phyloP scores from a whole-genome alignment of 2,888 invertebrate genomes.

The Balanococcus diminutus region DNA sequence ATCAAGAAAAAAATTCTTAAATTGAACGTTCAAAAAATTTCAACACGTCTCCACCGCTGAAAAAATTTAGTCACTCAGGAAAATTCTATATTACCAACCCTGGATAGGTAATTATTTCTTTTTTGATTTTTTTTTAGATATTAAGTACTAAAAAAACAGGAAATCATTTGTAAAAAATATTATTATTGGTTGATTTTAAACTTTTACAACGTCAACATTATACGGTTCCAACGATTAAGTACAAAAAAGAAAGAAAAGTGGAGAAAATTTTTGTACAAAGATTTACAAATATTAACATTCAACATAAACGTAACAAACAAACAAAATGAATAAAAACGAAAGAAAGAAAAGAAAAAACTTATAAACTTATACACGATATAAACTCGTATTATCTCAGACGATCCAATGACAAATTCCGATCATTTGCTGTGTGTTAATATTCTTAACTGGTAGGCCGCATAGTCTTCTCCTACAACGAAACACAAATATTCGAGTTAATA shows the following conservation, averaged over 20 bases:
- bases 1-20: no score
- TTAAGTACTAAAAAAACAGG: no score
- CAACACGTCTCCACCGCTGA: no score
- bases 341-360: background rate
- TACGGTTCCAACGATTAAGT: conserved; percentile 14
- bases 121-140: no score
- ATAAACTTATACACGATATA: background rate
- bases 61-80: no score
- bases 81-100: no score
- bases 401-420: conserved; percentile 51
- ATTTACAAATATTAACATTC: conserved; percentile 32
- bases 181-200: conserved; percentile 20
- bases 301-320: conserved; percentile 33
- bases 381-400: conserved; percentile 31
- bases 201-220: background rate
- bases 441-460: conserved; percentile 46
- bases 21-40: no score
- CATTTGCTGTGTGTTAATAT: conserved; percentile 46
- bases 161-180: background rate
- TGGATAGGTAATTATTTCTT: no score
- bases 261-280: background rate
- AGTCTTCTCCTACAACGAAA: conserved; percentile 42
- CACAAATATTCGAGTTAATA: no score
- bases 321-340: background rate
- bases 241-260: background rate